A percentile compares a stretch with the other conserved stretches of the same genome.
Evolutionary conservation across 2,113 vertebrate genomes (phyloP).

Genomic region (Dipodomys stephensi): DNA sequence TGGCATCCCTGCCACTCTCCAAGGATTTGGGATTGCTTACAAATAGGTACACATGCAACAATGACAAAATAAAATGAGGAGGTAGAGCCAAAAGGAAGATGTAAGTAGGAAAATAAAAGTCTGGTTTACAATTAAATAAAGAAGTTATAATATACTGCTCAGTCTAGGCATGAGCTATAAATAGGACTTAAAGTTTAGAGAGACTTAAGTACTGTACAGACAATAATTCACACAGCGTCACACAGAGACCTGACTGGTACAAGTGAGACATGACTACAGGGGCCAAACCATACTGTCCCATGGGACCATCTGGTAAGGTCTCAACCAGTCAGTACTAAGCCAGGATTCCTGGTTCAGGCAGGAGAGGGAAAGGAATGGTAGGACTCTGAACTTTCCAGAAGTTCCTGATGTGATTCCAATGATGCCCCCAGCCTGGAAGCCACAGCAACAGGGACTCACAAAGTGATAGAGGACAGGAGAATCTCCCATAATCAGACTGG

Average conservation of each 20-base stretch:
- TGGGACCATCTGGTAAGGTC: not conserved
- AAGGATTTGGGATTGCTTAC: conserved; percentile 39
- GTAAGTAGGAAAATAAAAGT: conserved; percentile 43
- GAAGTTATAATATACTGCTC: conserved; percentile 6
- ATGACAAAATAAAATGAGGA: conserved; percentile 46
- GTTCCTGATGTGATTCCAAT: not conserved
- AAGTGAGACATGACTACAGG: not conserved
- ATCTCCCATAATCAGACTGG: not conserved
- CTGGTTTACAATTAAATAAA: conserved; percentile 47
- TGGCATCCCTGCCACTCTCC: not conserved
- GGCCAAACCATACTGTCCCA: not conserved
- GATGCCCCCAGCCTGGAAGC: not conserved
- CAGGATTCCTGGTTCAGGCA: not conserved
- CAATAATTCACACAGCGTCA: not conserved
- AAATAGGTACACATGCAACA: conserved; percentile 22
- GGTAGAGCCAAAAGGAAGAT: conserved; percentile 30
- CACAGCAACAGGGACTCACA: not conserved
- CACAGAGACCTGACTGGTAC: not conserved
- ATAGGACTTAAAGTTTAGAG: not conserved
- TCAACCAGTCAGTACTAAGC: not conserved
- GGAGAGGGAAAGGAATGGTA: not conserved
- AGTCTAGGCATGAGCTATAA: not conserved
- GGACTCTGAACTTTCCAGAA: conserved; percentile 10
- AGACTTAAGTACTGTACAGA: not conserved
- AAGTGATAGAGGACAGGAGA: not conserved